phyloP scores from a whole-genome alignment of 2,888 invertebrate species.

The Incurvaria masculella region DNA sequence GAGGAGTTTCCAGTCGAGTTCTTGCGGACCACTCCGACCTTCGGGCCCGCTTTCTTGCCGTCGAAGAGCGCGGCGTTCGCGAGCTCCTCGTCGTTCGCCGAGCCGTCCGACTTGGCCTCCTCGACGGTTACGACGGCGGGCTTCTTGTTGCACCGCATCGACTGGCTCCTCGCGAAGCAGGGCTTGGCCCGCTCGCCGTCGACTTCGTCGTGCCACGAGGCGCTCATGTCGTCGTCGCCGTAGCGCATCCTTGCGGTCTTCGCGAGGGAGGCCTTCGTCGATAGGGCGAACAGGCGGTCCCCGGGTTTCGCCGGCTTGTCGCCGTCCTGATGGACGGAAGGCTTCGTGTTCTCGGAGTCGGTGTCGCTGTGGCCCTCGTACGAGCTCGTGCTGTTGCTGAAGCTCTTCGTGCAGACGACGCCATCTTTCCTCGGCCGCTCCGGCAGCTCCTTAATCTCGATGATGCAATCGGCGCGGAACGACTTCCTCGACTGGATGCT shows the following conservation, averaged over 20 bases:
- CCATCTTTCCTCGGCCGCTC: conserved; percentile 28
- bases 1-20: conserved; percentile 28
- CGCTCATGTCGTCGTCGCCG: conserved; percentile 44
- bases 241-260: conserved; percentile 60
- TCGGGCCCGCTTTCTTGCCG: conserved; percentile 38
- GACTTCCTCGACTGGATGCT: conserved; percentile 41
- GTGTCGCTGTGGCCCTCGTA: conserved; percentile 66
- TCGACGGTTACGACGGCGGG: conserved; percentile 48
- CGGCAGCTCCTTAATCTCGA: conserved; percentile 42
- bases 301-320: conserved; percentile 33
- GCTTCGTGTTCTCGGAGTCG: conserved; percentile 57
- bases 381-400: conserved; percentile 60
- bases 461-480: conserved; percentile 38
- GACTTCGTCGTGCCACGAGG: conserved; percentile 36
- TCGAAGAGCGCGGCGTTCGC: conserved; percentile 36
- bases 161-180: conserved; percentile 31
- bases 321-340: conserved; percentile 3
- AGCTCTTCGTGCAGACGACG: conserved; percentile 37
- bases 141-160: conserved; percentile 41
- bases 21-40: conserved; percentile 32
- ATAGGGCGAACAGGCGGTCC: conserved; percentile 53
- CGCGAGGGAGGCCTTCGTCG: conserved; percentile 58
- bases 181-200: conserved; percentile 43
- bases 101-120: conserved; percentile 44
- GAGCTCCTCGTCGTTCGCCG: conserved; percentile 38